Evolutionary conservation across 2,113 vertebrate species (phyloP).

Genomic region (Pica pica): DNA sequence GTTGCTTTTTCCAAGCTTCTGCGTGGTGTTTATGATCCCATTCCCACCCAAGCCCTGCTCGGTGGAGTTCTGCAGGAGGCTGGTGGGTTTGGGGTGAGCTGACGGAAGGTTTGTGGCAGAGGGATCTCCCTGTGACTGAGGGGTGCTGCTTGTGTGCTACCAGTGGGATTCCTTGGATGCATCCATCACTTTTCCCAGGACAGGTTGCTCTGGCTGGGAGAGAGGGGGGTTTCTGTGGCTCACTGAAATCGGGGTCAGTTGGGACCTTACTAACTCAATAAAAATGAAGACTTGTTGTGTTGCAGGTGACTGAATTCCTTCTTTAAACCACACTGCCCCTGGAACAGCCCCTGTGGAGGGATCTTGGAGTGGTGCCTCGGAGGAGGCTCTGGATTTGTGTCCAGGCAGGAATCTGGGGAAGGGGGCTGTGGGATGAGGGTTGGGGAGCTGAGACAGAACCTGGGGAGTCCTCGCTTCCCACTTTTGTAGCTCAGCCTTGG

Average conservation of each 20-base stretch:
- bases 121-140: rapidly evolving
- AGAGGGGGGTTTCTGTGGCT: background rate
- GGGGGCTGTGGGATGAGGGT: rapidly evolving
- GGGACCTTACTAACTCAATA: constrained; percentile 30
- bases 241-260: background rate
- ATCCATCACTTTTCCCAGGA: background rate
- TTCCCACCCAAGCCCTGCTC: background rate
- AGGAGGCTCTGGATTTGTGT: background rate
- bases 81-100: background rate
- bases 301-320: constrained; percentile 25
- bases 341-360: background rate
- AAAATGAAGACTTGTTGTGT: constrained; percentile 21
- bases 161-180: background rate
- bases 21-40: background rate
- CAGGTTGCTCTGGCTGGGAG: background rate
- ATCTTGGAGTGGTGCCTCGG: rapidly evolving
- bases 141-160: background rate
- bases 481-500: background rate
- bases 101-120: background rate
- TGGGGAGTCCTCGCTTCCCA: background rate
- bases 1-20: constrained; percentile 25
- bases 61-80: background rate
- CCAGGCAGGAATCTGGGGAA: background rate
- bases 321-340: background rate
- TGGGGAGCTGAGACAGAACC: background rate